Evolutionary conservation across 2,113 vertebrate species (phyloP).

Genomic region (Coreoperca whiteheadi): DNA sequence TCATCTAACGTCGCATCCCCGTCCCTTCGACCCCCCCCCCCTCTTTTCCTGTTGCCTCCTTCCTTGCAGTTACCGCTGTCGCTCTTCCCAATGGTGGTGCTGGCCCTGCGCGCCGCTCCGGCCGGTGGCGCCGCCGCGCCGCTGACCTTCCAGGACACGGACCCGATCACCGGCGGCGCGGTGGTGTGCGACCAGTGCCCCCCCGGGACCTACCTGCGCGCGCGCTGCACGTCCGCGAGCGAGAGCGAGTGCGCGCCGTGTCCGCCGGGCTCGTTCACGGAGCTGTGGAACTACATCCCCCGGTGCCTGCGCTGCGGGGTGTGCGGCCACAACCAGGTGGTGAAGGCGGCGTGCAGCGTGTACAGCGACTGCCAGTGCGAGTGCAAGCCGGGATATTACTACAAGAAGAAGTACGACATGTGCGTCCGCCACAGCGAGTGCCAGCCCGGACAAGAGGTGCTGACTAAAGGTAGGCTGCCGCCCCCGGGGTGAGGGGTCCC

Average conservation of each 20-base stretch:
- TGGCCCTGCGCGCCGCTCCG: fast-evolving
- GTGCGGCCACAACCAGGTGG: conserved; percentile 66
- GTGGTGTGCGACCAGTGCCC: conserved; percentile 71
- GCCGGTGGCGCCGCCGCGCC: fast-evolving
- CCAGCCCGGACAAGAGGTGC: conserved; percentile 51
- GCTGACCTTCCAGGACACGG: conserved; percentile 40
- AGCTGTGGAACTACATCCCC: conserved; percentile 76
- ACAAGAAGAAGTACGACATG: background rate
- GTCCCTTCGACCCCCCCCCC: too few relatives aligned
- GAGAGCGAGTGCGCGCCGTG: conserved; percentile 71
- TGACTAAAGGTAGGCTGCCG: conserved; percentile 57
- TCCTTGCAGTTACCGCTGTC: background rate
- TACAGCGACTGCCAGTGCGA: conserved; percentile 62
- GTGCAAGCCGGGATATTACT: conserved; percentile 70
- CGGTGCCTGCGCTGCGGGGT: conserved; percentile 73
- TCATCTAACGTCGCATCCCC: background rate
- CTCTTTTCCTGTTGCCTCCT: background rate
- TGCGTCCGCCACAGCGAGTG: conserved; percentile 74
- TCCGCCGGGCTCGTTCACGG: conserved; percentile 70
- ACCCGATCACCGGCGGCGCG: background rate
- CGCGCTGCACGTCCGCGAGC: conserved; percentile 54
- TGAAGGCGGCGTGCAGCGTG: conserved; percentile 52
- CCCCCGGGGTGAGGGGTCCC: background rate
- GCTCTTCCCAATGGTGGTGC: background rate
- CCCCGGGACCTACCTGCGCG: conserved; percentile 55